Percentiles rank a stretch among this genome's conserved stretches.
phyloP scores from a whole-genome alignment of 2,113 vertebrate genomes.

The Labrus mixtus region DNA sequence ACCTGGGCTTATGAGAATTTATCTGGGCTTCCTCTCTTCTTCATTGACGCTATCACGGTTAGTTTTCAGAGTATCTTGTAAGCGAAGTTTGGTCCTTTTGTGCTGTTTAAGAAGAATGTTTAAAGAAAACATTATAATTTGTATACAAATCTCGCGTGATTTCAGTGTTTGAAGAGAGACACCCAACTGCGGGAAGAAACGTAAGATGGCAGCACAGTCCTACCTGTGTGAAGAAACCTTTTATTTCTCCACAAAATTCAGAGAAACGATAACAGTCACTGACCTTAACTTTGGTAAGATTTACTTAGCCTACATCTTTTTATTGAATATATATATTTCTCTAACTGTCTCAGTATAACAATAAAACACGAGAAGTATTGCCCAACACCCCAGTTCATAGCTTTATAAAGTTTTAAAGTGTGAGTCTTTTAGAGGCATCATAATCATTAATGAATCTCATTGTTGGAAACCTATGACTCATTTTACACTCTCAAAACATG shows the following conservation, averaged over 20 bases:
- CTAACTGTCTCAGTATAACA: no score
- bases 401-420: no score
- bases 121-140: neutral
- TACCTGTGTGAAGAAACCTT: neutral
- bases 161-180: neutral
- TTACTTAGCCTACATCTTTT: no score
- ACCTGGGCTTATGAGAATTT: neutral
- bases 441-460: neutral
- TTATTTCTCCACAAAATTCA: neutral
- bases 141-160: neutral
- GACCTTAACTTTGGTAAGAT: no score
- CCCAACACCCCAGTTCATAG: no score
- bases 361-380: no score
- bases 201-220: constrained; percentile 61
- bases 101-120: rapidly evolving
- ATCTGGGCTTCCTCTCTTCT: neutral
- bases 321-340: no score
- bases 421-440: no score
- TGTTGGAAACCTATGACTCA: neutral
- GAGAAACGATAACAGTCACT: no score
- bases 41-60: neutral
- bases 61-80: neutral
- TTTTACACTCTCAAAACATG: no score
- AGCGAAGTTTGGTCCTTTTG: neutral
- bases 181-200: neutral